A percentile compares a stretch with the other conserved stretches of the same genome.
Evolutionary conservation across 2,113 vertebrate species (phyloP).

Genomic region (Hippocampus comes): DNA sequence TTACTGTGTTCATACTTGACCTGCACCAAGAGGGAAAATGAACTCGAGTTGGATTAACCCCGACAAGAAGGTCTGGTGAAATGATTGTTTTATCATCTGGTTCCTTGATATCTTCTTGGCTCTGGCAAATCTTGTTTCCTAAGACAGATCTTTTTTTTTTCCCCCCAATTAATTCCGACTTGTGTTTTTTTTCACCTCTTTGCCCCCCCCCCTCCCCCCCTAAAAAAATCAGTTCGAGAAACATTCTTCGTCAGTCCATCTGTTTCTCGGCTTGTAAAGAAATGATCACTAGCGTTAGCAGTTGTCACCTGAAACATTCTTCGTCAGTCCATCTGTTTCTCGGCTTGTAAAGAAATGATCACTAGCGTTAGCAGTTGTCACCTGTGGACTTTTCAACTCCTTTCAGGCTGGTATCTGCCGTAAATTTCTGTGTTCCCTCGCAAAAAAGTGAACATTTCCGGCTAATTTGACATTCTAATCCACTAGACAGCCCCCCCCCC

Average conservation of each 20-base stretch:
- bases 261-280: background rate
- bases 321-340: slow-evolving; percentile 6
- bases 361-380: too few relatives aligned
- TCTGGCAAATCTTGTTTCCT: background rate
- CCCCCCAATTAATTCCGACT: too few relatives aligned
- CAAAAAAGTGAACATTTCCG: background rate
- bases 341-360: background rate
- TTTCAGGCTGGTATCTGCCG: slow-evolving; percentile 18
- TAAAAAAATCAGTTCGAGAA: background rate
- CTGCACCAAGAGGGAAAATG: too few relatives aligned
- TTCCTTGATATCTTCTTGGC: too few relatives aligned
- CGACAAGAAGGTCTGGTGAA: too few relatives aligned
- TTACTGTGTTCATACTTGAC: too few relatives aligned
- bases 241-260: slow-evolving; percentile 10
- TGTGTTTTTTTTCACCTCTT: too few relatives aligned
- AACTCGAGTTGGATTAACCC: too few relatives aligned
- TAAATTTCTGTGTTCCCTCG: slow-evolving; percentile 29
- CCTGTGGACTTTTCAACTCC: slow-evolving; percentile 16
- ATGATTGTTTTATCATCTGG: too few relatives aligned
- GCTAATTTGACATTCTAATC: slow-evolving; percentile 38
- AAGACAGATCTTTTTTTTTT: background rate
- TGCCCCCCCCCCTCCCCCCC: too few relatives aligned
- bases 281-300: too few relatives aligned
- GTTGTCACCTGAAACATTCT: slow-evolving; percentile 2
- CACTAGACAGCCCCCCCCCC: slow-evolving; percentile 24